These are phyloP conservation scores for Mesitornis unicolor DNA, from an alignment of 2,113 vertebrate species.

Conservation along the genomic window DNA sequence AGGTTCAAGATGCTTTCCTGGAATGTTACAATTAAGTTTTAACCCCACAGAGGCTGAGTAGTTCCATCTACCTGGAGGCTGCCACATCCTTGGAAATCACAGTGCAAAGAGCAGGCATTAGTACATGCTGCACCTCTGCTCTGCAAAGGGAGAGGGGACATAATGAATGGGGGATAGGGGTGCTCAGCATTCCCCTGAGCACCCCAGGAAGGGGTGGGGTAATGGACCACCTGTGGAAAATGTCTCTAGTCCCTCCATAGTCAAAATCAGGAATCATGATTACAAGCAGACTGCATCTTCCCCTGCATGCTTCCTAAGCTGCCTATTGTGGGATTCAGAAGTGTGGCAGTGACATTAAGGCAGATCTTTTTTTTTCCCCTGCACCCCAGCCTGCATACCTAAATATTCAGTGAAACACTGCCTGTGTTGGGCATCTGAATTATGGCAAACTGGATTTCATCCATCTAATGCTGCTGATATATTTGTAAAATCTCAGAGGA, in stretches of 20 bases:
- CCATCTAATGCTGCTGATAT: not conserved
- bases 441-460: not conserved
- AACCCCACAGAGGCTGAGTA: not conserved
- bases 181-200: not conserved
- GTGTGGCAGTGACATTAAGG: not conserved
- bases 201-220: not conserved
- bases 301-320: not conserved
- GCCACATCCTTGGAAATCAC: not conserved
- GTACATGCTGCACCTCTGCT: not conserved
- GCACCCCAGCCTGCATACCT: not conserved
- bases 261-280: not conserved
- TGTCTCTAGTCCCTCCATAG: not conserved
- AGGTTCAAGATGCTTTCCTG: not conserved
- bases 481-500: slow-evolving; percentile 3
- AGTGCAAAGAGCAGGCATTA: not conserved
- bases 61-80: not conserved
- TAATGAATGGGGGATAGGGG: fast-evolving
- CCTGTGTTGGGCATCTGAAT: not conserved
- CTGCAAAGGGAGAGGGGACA: not conserved
- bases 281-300: not conserved
- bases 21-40: not conserved
- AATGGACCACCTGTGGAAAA: not conserved
- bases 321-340: not conserved
- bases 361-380: not conserved
- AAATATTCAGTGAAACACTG: not conserved